Base-by-base conservation (phyloP, 2,113 vertebrate genomes). In the Upupa epops region DNA sequence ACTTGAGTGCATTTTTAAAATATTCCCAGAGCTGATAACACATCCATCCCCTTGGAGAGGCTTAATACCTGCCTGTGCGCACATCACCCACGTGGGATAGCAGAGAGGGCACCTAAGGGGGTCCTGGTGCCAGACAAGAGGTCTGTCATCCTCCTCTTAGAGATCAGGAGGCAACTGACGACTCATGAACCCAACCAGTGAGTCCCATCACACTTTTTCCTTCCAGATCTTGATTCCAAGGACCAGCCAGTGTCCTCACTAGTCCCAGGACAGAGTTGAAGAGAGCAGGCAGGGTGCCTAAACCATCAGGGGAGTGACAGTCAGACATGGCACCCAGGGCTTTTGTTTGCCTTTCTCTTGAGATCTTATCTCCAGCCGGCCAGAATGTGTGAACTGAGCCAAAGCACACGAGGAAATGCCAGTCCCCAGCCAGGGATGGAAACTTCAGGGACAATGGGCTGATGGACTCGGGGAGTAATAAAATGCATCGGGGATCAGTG, bases 331-430 rank as follows among this genome's bases (percentile, higher is more conserved):
- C 75, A 89, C 77, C 55, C 85, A 73, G 3, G 5, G 65, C 69
- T 75, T 65, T 40, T 80, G 82, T 95, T 95, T 94, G 83, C 56
- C 74, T 96, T 96, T 94, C 83, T 76, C 65, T 78, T 26, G 49
- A 93, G 93, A 94, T 95, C 60, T 90, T 94, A 91, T 93, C 90
- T 72, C 48, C 75, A 65, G 78, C 86, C 58, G 40, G 72, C 73
- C 74, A 90, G 88, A 94, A 90, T 77, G 92, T 54, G 59, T 75
- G 75, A 84, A 91, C 58, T 17, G 66, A 92, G 90, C 84, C 95
- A 95, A 92, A 96, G 79, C 88, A 68, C 64, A 6, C 3, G 8
- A 2, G 6, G 56, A 90, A 95, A 81, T 25, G 40, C 13, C 34
- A 75, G 75, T 82, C 89, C 74, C 0, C 0, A 77, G 74, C 31